Conservation (phyloP, 2,888 invertebrate species). For the Drosophila macrospina region DNA sequence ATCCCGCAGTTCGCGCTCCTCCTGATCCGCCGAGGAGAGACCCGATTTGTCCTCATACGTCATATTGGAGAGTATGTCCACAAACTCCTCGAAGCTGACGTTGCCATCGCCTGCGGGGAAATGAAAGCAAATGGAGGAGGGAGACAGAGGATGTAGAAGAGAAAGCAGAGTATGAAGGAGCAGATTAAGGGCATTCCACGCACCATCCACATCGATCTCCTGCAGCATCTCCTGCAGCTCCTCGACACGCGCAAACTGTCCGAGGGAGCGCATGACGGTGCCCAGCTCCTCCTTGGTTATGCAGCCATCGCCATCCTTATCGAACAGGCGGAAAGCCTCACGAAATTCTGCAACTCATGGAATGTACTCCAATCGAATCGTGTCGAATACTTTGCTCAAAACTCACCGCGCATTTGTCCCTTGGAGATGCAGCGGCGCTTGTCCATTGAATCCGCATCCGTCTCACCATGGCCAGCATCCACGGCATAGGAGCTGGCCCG, state of each 20-base stretch:
- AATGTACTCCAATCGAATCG: not conserved
- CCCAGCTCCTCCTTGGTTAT: slow-evolving; percentile 95
- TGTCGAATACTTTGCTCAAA: too few relatives aligned
- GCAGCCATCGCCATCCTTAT: slow-evolving; percentile 94
- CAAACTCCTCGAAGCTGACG: slow-evolving; percentile 95
- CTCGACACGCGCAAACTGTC: slow-evolving; percentile 94
- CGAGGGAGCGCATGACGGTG: slow-evolving; percentile 93
- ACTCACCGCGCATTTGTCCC: slow-evolving; percentile 92
- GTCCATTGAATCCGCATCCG: slow-evolving; percentile 56
- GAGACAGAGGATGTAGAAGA: not conserved
- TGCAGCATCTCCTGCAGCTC: slow-evolving; percentile 94
- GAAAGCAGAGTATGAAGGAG: not conserved
- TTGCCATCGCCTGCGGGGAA: slow-evolving; percentile 91
- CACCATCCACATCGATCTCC: slow-evolving; percentile 92
- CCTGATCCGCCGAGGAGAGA: slow-evolving; percentile 89
- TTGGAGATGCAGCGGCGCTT: slow-evolving; percentile 86
- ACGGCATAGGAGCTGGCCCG: slow-evolving; percentile 73
- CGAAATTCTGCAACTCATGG: slow-evolving; percentile 89
- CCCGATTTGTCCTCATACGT: slow-evolving; percentile 88
- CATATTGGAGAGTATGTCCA: slow-evolving; percentile 92
- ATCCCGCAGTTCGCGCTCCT: slow-evolving; percentile 93
- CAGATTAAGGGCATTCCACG: slow-evolving; percentile 17
- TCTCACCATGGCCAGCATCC: slow-evolving; percentile 53
- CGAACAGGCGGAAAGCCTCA: slow-evolving; percentile 94
- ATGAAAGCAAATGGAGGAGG: not conserved